Conservation (phyloP, 1,140 invertebrate genomes). For the Ostrea edulis region DNA sequence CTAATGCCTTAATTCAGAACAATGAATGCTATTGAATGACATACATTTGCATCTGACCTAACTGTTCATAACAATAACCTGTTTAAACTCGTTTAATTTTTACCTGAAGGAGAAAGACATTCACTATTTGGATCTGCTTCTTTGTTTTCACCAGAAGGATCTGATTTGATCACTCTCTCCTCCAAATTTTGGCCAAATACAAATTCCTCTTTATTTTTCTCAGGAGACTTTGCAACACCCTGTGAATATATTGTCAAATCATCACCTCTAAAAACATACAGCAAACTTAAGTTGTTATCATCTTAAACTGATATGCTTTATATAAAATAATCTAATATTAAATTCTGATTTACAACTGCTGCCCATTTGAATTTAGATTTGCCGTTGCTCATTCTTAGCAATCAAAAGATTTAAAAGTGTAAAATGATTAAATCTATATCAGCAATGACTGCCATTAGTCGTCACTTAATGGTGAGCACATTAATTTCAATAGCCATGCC, state of each 20-base stretch:
- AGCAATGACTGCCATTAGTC: no score
- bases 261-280: background rate
- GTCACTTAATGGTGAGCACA: no score
- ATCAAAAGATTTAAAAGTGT: no score
- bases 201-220: conserved; percentile 81
- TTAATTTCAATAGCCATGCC: no score
- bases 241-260: conserved; percentile 33
- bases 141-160: conserved; percentile 48
- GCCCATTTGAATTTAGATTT: no score
- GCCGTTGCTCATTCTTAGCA: no score
- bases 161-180: conserved; percentile 85
- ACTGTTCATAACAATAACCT: no score
- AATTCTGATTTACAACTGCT: background rate
- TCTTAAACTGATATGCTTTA: background rate
- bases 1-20: no score
- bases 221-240: conserved; percentile 45
- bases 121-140: conserved; percentile 49
- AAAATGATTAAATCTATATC: no score
- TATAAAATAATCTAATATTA: background rate
- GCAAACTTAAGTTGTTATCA: background rate
- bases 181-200: conserved; percentile 96
- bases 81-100: background rate
- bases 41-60: no score
- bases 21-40: no score
- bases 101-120: conserved; percentile 8